Evolutionary conservation across 2,888 invertebrate species (phyloP), one percentile per base, ranked within the genome.

Genomic region (Lissonota sp.): DNA sequence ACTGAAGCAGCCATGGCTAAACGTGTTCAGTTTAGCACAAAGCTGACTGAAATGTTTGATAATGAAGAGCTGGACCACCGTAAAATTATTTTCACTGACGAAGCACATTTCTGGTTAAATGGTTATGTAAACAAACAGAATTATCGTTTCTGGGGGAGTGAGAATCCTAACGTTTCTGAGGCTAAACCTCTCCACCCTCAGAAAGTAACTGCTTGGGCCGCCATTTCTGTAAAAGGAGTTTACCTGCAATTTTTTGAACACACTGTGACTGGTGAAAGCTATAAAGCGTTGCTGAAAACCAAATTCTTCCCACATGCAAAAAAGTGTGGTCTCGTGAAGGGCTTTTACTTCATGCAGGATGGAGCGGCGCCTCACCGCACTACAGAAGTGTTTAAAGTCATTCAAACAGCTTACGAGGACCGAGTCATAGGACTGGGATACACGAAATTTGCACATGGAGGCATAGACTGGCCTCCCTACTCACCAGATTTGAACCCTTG

Each of bases 291-390:
- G 16, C 39, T 66, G 46, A 37, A 57, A 46, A 39, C 16, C 26
- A 74, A 74, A 16, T 66, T 74, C 49, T 66, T 74, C 14, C 74
- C 66, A 12, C 57, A 37, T 16, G 74, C 74, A 4, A 57, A 55
- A 46, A 74, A 74, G 14, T 16, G 8, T n/a, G 49, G 49, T 4
- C 39, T 66, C 46, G 66, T 46, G 5, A 51, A 53, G 12, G 10
- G 39, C 16, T 63, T 42, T 55, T 55, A 57, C 37, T 74, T 74
- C 39, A 64, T 66, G 74, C 74, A 74, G 12, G 74, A 57, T 57
- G 66, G 66, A 44, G 64, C 64, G n/a, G 42, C 73, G n/a, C 73
- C 57, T 10, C 16, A 73, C n/a, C 3, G 58, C 2, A 58, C 39
- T 2, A 8, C 10, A 5, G 39, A 58, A 39, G 39, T 58, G n/a